Percentiles rank a stretch among this genome's conserved stretches.
These are phyloP conservation scores for Muntiacus reevesi DNA, from an alignment of 2,113 vertebrate genomes.

Conservation along the genomic window DNA sequence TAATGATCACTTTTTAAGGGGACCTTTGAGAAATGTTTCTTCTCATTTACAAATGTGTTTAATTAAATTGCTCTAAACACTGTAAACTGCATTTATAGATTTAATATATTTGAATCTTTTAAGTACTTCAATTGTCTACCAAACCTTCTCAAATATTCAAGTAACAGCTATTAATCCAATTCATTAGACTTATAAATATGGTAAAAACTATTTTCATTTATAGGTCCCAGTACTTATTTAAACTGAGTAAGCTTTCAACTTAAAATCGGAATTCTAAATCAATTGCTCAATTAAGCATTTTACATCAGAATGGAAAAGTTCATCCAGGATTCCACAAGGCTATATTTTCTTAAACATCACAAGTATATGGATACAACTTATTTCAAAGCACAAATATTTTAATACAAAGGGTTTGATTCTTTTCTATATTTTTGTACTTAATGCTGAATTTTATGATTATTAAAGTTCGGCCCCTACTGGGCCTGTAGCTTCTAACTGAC, in stretches of 20 bases:
- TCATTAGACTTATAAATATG: slow-evolving; percentile 16
- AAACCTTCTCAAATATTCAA: slow-evolving; percentile 52
- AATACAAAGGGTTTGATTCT: not conserved
- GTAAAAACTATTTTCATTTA: slow-evolving; percentile 10
- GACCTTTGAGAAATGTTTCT: slow-evolving; percentile 44
- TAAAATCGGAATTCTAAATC: slow-evolving; percentile 14
- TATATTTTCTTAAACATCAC: not conserved
- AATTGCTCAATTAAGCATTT: not conserved
- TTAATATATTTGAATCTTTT: slow-evolving; percentile 48
- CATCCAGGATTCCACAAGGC: not conserved
- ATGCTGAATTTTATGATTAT: not conserved
- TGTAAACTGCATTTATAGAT: slow-evolving; percentile 49
- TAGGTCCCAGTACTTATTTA: not conserved
- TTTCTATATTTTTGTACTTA: not conserved
- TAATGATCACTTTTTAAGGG: slow-evolving; percentile 35
- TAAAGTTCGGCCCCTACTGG: not conserved
- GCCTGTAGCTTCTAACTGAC: not conserved
- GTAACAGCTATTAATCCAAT: slow-evolving; percentile 32
- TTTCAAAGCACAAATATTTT: not conserved
- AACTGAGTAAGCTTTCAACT: slow-evolving; percentile 3
- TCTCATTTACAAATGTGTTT: slow-evolving; percentile 65
- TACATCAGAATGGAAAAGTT: not conserved
- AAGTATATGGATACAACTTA: not conserved
- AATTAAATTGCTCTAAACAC: slow-evolving; percentile 63
- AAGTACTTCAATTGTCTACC: slow-evolving; percentile 47